Conservation (phyloP, 1,140 invertebrate genomes). For the Rhopalosiphum maidis region DNA sequence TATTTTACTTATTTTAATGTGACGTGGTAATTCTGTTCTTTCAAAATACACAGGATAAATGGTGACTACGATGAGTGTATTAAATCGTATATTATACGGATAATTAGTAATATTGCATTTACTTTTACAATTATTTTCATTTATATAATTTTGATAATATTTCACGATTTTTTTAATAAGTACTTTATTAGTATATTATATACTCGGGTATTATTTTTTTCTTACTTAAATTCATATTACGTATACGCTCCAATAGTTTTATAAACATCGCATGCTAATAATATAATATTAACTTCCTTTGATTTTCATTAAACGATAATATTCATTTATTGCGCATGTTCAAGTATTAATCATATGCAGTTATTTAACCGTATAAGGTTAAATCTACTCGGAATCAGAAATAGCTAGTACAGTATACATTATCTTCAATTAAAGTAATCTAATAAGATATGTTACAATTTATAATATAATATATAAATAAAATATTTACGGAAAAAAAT, state of each 20-base stretch:
- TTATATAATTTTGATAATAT: neutral
- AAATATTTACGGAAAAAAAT: too few relatives aligned
- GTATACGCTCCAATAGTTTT: neutral
- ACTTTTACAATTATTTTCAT: neutral
- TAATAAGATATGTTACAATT: neutral
- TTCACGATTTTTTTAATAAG: neutral
- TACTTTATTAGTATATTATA: neutral
- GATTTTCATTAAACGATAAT: neutral
- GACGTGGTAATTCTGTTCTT: too few relatives aligned
- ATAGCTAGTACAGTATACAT: neutral
- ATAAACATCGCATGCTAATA: neutral
- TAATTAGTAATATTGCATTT: neutral
- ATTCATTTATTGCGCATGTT: neutral
- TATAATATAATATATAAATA: too few relatives aligned
- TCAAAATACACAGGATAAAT: too few relatives aligned
- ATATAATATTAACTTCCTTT: neutral
- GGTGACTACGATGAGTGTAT: neutral
- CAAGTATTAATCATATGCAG: neutral
- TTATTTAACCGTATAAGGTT: neutral
- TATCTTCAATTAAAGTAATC: neutral
- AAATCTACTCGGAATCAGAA: neutral
- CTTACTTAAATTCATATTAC: neutral
- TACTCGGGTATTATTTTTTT: neutral
- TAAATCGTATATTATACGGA: too few relatives aligned
- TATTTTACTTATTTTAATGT: too few relatives aligned